Percentiles rank a stretch among this genome's conserved stretches.
Conservation (phyloP, 2,888 invertebrate genomes). For the Thymelicus sylvestris region DNA sequence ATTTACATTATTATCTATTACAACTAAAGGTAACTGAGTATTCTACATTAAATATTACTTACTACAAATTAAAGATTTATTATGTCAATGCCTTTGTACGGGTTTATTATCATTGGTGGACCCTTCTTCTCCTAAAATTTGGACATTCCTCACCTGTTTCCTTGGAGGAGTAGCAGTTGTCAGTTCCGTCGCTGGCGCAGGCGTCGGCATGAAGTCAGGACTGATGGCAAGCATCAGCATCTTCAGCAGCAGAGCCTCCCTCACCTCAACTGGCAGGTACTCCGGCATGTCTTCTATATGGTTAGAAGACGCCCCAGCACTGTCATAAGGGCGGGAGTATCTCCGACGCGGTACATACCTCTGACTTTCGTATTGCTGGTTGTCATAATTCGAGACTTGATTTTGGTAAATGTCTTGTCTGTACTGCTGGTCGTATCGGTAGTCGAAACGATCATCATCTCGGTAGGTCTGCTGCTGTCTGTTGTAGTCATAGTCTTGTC, state of each 20-base stretch:
- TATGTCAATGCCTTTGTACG: slow-evolving; percentile 62
- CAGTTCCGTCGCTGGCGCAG: slow-evolving; percentile 71
- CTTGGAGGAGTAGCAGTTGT: slow-evolving; percentile 80
- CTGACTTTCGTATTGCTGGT: slow-evolving; percentile 76
- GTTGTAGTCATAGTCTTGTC: slow-evolving; percentile 61
- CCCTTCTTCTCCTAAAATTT: slow-evolving; percentile 88
- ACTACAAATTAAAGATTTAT: slow-evolving; percentile 21
- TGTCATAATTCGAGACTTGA: slow-evolving; percentile 67
- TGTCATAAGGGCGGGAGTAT: slow-evolving; percentile 71
- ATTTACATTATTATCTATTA: slow-evolving; percentile 41
- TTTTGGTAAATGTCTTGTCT: slow-evolving; percentile 69
- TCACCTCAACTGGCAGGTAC: slow-evolving; percentile 87
- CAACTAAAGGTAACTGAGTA: slow-evolving; percentile 35
- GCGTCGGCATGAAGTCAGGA: slow-evolving; percentile 81
- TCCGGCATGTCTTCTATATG: slow-evolving; percentile 82
- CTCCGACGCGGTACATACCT: slow-evolving; percentile 74
- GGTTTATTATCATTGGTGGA: slow-evolving; percentile 61
- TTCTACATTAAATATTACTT: slow-evolving; percentile 31
- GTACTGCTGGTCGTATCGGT: slow-evolving; percentile 70
- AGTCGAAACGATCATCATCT: slow-evolving; percentile 76
- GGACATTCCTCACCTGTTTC: slow-evolving; percentile 88
- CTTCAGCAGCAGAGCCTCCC: slow-evolving; percentile 88
- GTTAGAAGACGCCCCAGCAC: slow-evolving; percentile 70
- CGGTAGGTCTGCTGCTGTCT: slow-evolving; percentile 60
- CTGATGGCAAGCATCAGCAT: slow-evolving; percentile 90